Evolutionary conservation across 2,797 vertebrate genomes (phyloP).

Genomic region (Peromyscus aztecus): DNA sequence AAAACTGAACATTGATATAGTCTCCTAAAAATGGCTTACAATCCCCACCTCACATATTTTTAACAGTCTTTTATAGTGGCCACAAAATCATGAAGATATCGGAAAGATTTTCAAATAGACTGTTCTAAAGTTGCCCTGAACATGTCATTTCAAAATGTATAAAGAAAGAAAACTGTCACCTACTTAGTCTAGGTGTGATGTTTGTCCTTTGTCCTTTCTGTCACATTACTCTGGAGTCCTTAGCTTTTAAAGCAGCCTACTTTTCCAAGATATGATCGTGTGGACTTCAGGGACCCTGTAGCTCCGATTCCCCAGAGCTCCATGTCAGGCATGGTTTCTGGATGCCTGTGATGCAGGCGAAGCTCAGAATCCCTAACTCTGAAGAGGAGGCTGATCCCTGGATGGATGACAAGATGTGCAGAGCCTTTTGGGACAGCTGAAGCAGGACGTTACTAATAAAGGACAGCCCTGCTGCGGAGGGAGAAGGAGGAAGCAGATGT

Average conservation of each 20-base stretch:
- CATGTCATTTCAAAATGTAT: constrained; percentile 54
- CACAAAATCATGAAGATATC: constrained; percentile 1
- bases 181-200: background rate
- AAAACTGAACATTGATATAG: background rate
- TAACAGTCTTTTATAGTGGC: background rate
- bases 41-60: background rate
- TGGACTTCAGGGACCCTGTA: background rate
- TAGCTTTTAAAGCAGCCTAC: background rate
- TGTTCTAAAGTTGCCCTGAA: constrained; percentile 33
- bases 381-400: constrained; percentile 24
- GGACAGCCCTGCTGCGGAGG: constrained; percentile 6
- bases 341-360: background rate
- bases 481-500: constrained; percentile 69
- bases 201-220: constrained; percentile 65
- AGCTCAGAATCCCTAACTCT: background rate
- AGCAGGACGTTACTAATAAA: constrained; percentile 60
- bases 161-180: constrained; percentile 40
- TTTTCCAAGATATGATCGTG: constrained; percentile 11
- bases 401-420: constrained; percentile 51
- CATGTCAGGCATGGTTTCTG: background rate
- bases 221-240: background rate
- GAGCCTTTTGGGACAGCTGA: constrained; percentile 45
- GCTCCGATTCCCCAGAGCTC: background rate
- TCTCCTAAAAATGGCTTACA: background rate
- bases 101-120: background rate